Percentiles rank a stretch among this genome's conserved stretches.
Conservation (phyloP, 2,888 invertebrate species). For the Ophion ventricosus region DNA sequence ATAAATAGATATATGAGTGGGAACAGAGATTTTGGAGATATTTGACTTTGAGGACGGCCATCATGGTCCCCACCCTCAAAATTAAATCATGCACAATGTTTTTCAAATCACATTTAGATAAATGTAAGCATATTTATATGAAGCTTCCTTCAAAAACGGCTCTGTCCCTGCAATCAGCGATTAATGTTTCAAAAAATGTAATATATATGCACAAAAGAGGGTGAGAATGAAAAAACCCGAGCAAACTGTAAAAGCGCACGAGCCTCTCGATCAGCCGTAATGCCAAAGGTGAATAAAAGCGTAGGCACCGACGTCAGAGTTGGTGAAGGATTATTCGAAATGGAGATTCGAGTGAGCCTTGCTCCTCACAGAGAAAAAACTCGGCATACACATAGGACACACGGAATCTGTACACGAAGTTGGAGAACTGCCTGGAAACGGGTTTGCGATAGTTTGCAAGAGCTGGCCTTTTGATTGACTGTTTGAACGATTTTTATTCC, state of each 20-base stretch:
- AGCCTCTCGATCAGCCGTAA: conserved; percentile 51
- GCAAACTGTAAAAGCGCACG: conserved; percentile 66
- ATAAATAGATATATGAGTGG: too few relatives aligned
- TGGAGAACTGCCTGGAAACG: conserved; percentile 39
- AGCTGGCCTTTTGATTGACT: conserved; percentile 79
- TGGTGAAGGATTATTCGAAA: conserved; percentile 47
- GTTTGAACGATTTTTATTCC: conserved; percentile 82
- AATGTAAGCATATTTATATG: too few relatives aligned
- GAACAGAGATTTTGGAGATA: too few relatives aligned
- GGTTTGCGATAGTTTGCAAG: conserved; percentile 40
- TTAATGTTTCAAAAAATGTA: too few relatives aligned
- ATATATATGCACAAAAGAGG: not conserved
- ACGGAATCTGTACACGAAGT: conserved; percentile 24
- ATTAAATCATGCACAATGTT: too few relatives aligned
- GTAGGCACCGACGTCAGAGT: conserved; percentile 22
- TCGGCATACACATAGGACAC: conserved; percentile 14
- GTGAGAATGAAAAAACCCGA: conserved; percentile 59
- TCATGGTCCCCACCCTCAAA: too few relatives aligned
- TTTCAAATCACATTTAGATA: too few relatives aligned
- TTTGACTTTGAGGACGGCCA: too few relatives aligned
- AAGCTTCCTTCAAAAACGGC: too few relatives aligned
- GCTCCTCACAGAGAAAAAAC: conserved; percentile 37
- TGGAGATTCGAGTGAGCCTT: conserved; percentile 47
- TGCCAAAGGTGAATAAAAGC: conserved; percentile 54
- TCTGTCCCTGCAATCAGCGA: too few relatives aligned